Conservation (phyloP, 2,888 invertebrate species). For the Alcis repandata region DNA sequence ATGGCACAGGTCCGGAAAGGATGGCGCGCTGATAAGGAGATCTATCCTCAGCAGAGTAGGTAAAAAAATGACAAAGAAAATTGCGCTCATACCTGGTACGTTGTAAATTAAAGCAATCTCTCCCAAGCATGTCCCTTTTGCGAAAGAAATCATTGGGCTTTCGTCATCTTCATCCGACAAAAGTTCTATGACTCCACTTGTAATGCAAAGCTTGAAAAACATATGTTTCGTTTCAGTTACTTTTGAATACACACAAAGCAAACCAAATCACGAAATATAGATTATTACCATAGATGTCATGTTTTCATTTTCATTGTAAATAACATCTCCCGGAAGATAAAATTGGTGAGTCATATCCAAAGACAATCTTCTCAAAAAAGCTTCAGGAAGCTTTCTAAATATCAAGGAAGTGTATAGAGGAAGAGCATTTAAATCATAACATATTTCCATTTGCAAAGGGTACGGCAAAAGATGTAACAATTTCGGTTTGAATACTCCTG, state of each 20-base stretch:
- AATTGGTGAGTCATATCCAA: constrained; percentile 83
- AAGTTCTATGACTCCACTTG: constrained; percentile 80
- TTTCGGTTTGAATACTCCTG: constrained; percentile 80
- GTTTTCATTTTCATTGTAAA: constrained; percentile 81
- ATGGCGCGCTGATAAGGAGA: too few relatives aligned
- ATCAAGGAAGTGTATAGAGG: constrained; percentile 82
- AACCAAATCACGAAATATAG: neutral
- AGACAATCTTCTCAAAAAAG: constrained; percentile 82
- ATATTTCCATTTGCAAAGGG: constrained; percentile 83
- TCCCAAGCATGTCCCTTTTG: constrained; percentile 83
- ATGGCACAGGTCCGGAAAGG: too few relatives aligned
- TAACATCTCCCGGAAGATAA: constrained; percentile 82
- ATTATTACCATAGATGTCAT: constrained; percentile 83
- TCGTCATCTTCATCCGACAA: constrained; percentile 84
- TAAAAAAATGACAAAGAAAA: too few relatives aligned
- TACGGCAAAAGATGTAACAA: constrained; percentile 75
- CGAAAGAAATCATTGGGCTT: constrained; percentile 84
- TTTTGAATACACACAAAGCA: neutral
- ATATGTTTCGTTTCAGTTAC: neutral
- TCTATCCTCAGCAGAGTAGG: too few relatives aligned
- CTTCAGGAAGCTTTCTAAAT: constrained; percentile 83
- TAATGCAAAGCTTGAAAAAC: constrained; percentile 75
- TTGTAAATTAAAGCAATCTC: constrained; percentile 83
- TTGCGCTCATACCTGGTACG: constrained; percentile 78
- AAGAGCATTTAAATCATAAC: constrained; percentile 82